phyloP scores from a whole-genome alignment of 1,140 invertebrate genomes.

The Trichonephila clavipes region DNA sequence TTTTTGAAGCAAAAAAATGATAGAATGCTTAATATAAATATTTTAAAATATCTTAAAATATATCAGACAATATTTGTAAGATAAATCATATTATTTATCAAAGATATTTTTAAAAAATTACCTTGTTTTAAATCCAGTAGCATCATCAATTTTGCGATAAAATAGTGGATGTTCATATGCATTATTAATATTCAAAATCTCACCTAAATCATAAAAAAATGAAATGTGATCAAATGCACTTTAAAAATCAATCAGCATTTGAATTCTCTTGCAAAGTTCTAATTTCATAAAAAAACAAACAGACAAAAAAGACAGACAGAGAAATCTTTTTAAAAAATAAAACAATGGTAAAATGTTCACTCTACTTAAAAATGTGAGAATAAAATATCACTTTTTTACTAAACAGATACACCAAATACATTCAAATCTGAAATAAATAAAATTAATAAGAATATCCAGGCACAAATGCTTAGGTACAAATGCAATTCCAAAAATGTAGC shows the following conservation, averaged over 20 bases:
- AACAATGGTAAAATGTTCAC: no score
- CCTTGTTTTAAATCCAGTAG: constrained; percentile 87
- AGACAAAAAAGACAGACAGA: no score
- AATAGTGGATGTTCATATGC: constrained; percentile 89
- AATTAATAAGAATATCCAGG: neutral
- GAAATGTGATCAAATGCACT: neutral
- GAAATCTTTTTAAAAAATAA: no score
- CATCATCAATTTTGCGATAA: constrained; percentile 87
- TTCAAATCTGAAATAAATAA: neutral
- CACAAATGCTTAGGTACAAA: neutral
- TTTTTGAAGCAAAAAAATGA: no score
- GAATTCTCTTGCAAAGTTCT: no score
- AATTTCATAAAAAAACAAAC: neutral
- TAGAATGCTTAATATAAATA: no score
- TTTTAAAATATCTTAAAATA: neutral
- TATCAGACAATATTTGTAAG: neutral
- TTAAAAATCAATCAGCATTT: no score
- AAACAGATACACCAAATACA: neutral
- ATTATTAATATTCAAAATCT: constrained; percentile 88
- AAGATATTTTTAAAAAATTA: constrained; percentile 7
- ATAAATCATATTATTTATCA: no score
- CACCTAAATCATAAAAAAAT: constrained; percentile 76
- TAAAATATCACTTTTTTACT: neutral
- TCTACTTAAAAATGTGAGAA: neutral
- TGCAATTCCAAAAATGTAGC: neutral